Percentiles rank a stretch among this genome's conserved stretches.
These are phyloP conservation scores for Mobula birostris DNA, from an alignment of 2,113 vertebrate species.

Conservation along the genomic window DNA sequence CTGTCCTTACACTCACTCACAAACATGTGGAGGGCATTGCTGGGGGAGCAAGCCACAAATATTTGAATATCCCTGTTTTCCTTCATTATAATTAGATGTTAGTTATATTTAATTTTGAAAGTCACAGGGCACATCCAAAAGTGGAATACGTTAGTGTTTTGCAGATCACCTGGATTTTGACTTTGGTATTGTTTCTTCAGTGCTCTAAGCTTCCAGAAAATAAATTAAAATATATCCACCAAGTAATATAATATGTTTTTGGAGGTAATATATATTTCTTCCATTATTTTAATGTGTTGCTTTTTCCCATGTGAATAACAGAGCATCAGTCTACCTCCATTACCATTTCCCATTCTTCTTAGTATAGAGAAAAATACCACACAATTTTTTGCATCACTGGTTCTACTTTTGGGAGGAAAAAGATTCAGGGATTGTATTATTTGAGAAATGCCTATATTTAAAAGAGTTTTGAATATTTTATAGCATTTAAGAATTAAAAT, in stretches of 20 bases:
- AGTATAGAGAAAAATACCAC: neutral
- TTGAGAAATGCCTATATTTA: constrained; percentile 24
- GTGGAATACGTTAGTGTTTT: neutral
- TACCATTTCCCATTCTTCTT: neutral
- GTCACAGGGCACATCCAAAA: neutral
- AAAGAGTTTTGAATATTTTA: constrained; percentile 25
- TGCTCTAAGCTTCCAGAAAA: neutral
- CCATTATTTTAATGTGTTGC: neutral
- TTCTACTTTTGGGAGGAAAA: neutral
- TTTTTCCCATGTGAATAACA: constrained; percentile 13
- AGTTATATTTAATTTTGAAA: neutral
- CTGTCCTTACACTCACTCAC: neutral
- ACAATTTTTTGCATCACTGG: neutral
- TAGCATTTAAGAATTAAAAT: constrained; percentile 5
- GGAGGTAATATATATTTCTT: neutral
- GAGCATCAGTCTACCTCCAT: neutral
- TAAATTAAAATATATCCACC: neutral
- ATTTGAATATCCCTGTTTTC: neutral
- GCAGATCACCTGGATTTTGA: neutral
- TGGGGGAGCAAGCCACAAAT: neutral
- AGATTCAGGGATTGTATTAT: constrained; percentile 9
- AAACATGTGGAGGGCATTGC: neutral
- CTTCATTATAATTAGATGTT: neutral
- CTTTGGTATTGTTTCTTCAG: neutral
- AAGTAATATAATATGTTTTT: constrained; percentile 1